Evolutionary conservation across 2,888 invertebrate species (phyloP).

Genomic region (Chironomus riparius): DNA sequence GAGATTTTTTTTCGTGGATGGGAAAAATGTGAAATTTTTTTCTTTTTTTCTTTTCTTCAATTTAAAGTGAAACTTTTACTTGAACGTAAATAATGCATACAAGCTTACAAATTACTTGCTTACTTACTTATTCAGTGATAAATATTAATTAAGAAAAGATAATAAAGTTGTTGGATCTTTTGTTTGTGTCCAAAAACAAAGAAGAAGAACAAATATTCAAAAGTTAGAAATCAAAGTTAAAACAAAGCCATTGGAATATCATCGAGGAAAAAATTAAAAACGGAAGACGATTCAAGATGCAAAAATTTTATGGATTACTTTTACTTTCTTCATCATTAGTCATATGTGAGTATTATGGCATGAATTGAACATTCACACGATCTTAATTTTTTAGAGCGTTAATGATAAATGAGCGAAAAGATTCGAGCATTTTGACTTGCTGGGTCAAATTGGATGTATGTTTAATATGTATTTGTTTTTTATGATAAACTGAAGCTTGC

Average conservation of each 20-base stretch:
- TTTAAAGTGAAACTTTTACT: neutral
- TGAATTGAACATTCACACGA: neutral
- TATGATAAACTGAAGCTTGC: no score
- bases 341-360: constrained; percentile 11
- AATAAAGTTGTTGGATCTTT: neutral
- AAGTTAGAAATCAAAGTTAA: neutral
- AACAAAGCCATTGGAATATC: neutral
- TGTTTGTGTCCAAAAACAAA: neutral
- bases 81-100: neutral
- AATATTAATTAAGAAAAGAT: neutral
- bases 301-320: constrained; percentile 11
- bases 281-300: neutral
- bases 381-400: no score
- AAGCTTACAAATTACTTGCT: neutral
- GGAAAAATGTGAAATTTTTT: constrained; percentile 1
- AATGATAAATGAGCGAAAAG: no score
- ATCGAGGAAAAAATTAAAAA: neutral
- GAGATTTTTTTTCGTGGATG: neutral
- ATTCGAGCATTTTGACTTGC: no score
- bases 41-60: neutral
- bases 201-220: no score
- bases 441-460: no score
- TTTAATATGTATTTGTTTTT: no score
- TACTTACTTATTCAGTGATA: neutral
- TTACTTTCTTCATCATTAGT: constrained; percentile 13